A percentile compares a stretch with the other conserved stretches of the same genome.
Conservation (phyloP, 2,113 vertebrate species). For the Excalfactoria chinensis region DNA sequence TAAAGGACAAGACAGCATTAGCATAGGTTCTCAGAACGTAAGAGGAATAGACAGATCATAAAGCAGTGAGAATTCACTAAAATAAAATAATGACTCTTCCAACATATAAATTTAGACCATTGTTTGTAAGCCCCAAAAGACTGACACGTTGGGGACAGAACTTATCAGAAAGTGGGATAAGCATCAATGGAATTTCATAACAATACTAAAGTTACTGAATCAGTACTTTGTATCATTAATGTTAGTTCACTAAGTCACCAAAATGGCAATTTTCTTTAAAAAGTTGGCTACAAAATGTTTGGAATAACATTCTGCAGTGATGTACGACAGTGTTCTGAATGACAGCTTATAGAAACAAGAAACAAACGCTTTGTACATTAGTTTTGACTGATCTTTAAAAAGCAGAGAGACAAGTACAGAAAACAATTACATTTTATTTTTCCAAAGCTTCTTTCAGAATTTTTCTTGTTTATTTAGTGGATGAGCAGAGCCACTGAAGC, state of each 20-base stretch:
- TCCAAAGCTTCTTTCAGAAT: background rate
- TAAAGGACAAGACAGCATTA: slow-evolving; percentile 53
- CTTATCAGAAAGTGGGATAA: background rate
- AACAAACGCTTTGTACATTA: background rate
- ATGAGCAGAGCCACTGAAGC: background rate
- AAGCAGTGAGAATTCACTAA: background rate
- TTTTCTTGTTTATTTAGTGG: background rate
- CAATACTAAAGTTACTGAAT: background rate
- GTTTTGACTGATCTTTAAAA: background rate
- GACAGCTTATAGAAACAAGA: background rate
- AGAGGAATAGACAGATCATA: background rate
- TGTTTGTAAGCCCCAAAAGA: background rate
- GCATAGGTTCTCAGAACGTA: background rate
- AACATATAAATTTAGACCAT: background rate
- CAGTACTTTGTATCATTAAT: background rate
- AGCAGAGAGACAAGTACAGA: background rate
- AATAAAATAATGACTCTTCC: background rate
- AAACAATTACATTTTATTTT: background rate
- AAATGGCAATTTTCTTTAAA: background rate
- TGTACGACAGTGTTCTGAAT: background rate
- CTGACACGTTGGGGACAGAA: background rate
- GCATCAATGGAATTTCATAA: background rate
- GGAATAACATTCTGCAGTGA: background rate
- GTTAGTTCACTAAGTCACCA: background rate
- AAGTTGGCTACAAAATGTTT: background rate